Evolutionary conservation across 2,113 vertebrate species (phyloP).

Genomic region (Erinaceus europaeus): DNA sequence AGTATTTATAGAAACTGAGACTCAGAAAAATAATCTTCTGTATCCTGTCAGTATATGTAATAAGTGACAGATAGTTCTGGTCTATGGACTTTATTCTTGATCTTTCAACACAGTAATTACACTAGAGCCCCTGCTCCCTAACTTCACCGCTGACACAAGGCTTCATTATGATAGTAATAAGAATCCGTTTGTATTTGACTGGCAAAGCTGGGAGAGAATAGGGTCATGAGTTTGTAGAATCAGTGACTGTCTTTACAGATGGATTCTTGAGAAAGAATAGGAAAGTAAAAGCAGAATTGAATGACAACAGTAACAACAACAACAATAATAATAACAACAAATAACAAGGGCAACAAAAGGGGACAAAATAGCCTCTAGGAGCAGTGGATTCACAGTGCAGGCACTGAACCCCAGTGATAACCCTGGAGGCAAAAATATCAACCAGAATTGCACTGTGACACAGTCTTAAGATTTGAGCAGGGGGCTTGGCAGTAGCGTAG

Average conservation of each 20-base stretch:
- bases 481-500: no score
- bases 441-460: no score
- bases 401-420: no score
- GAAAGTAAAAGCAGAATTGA: neutral
- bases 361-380: no score
- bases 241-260: neutral
- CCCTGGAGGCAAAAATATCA: no score
- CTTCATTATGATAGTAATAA: neutral
- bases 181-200: neutral
- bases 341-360: no score
- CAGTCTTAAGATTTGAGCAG: no score
- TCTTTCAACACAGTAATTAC: slow-evolving; percentile 2
- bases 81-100: slow-evolving; percentile 21
- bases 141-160: neutral
- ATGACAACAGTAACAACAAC: no score
- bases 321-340: no score
- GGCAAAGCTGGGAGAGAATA: neutral
- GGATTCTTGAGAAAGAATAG: no score
- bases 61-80: neutral
- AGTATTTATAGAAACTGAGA: neutral
- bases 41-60: neutral
- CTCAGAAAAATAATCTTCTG: neutral
- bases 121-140: neutral
- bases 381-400: no score
- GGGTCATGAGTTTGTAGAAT: neutral